phyloP scores from a whole-genome alignment of 2,888 invertebrate species.

The Eledona agricola region DNA sequence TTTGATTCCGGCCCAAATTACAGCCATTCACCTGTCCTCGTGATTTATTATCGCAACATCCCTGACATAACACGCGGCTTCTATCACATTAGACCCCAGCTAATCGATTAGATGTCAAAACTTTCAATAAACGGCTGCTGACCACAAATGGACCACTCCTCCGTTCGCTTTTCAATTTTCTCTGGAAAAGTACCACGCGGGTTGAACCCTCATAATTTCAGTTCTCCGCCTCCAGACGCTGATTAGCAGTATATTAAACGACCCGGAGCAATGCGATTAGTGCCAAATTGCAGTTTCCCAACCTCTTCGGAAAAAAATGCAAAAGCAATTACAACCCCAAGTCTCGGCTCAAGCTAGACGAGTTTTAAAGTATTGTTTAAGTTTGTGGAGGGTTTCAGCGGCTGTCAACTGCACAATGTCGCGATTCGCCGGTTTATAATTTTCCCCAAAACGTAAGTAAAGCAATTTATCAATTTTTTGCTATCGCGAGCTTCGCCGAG shows the following conservation, averaged over 20 bases:
- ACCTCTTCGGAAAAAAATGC: too few species aligned
- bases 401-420: too few species aligned
- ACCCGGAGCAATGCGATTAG: constrained; percentile 6
- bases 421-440: too few species aligned
- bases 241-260: constrained; percentile 18
- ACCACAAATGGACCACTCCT: constrained; percentile 11
- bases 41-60: constrained; percentile 19
- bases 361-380: too few species aligned
- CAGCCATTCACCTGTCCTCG: background rate
- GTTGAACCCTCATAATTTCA: constrained; percentile 3
- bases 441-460: too few species aligned
- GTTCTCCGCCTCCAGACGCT: constrained; percentile 6
- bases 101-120: constrained; percentile 23
- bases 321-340: too few species aligned
- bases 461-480: too few species aligned
- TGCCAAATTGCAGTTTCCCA: background rate
- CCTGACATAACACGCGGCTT: constrained; percentile 10
- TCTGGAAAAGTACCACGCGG: background rate
- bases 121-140: constrained; percentile 1
- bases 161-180: constrained; percentile 14
- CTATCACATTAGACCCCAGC: constrained; percentile 11
- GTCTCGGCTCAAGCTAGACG: too few species aligned
- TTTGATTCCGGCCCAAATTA: background rate
- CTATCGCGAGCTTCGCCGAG: too few species aligned
- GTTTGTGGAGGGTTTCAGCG: too few species aligned